These are phyloP conservation scores for Stratiomys singularior DNA, from an alignment of 2,888 invertebrate species.

Conservation along the genomic window DNA sequence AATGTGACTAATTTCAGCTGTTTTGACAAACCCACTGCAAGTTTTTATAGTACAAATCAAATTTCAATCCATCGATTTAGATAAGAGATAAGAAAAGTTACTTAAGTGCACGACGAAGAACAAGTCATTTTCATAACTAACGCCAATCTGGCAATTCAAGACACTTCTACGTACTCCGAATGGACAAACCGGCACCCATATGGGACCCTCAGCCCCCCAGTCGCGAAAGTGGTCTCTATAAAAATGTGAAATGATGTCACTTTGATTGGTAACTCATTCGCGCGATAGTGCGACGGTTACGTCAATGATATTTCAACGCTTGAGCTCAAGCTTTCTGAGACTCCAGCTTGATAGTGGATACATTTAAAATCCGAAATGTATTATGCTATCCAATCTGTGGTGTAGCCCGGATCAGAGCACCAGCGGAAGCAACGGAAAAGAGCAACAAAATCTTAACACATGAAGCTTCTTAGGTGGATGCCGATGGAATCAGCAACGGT, in stretches of 20 bases:
- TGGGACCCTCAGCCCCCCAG: not conserved
- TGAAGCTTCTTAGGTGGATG: not conserved
- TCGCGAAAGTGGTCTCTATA: constrained; percentile 21
- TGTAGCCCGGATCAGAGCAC: too few species aligned
- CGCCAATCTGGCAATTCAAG: not conserved
- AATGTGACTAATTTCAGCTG: too few species aligned
- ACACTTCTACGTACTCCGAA: not conserved
- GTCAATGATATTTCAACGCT: constrained; percentile 31
- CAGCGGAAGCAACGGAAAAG: too few species aligned
- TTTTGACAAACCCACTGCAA: not conserved
- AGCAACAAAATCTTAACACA: too few species aligned
- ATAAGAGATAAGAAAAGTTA: not conserved
- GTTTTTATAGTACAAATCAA: not conserved
- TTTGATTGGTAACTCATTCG: constrained; percentile 39
- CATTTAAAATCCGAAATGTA: not conserved
- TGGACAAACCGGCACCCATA: not conserved
- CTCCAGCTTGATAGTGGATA: not conserved
- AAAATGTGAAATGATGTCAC: constrained; percentile 42
- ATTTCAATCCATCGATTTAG: not conserved
- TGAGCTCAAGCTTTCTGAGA: not conserved
- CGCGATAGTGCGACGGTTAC: constrained; percentile 28
- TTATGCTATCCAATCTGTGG: not conserved
- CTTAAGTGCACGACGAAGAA: not conserved
- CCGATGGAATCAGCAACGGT: not conserved
- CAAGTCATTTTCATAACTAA: not conserved